A percentile compares a stretch with the other conserved stretches of the same genome.
Evolutionary conservation across 1,140 invertebrate genomes (phyloP).

Genomic region (Littorina saxatilis): DNA sequence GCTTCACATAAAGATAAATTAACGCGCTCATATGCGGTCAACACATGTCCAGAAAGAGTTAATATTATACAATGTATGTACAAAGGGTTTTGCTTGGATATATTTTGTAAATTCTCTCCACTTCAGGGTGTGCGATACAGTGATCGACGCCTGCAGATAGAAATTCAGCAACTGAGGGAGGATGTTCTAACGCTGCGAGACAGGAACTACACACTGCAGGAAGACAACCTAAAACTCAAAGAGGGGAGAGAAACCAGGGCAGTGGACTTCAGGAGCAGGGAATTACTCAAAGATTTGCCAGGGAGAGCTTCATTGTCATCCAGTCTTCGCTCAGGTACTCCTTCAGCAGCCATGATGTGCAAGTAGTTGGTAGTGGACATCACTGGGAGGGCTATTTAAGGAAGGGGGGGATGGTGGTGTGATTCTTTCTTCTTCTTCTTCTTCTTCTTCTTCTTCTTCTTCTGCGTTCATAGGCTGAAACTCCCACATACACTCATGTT

Average conservation of each 20-base stretch:
- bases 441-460: no score
- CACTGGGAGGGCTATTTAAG: no score
- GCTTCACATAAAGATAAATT: no score
- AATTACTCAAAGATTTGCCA: not conserved
- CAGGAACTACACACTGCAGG: slow-evolving; percentile 61
- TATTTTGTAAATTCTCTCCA: no score
- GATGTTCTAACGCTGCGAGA: slow-evolving; percentile 58
- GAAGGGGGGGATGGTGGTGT: no score
- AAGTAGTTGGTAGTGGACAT: no score
- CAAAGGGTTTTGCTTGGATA: no score
- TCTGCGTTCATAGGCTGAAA: no score
- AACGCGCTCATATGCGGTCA: no score
- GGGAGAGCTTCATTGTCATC: not conserved
- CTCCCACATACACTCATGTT: no score
- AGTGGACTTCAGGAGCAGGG: not conserved
- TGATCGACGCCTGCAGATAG: slow-evolving; percentile 44
- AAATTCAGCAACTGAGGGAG: slow-evolving; percentile 57
- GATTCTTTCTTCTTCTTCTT: not conserved
- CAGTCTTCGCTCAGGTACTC: slow-evolving; percentile 35
- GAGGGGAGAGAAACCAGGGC: slow-evolving; percentile 40
- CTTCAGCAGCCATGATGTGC: not conserved
- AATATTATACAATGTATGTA: no score
- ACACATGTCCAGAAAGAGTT: no score
- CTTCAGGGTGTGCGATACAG: slow-evolving; percentile 37
- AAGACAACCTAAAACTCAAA: slow-evolving; percentile 59